A percentile compares a stretch with the other conserved stretches of the same genome.
Evolutionary conservation across 2,888 invertebrate genomes (phyloP).

Genomic region (Eucera pruinosa): DNA sequence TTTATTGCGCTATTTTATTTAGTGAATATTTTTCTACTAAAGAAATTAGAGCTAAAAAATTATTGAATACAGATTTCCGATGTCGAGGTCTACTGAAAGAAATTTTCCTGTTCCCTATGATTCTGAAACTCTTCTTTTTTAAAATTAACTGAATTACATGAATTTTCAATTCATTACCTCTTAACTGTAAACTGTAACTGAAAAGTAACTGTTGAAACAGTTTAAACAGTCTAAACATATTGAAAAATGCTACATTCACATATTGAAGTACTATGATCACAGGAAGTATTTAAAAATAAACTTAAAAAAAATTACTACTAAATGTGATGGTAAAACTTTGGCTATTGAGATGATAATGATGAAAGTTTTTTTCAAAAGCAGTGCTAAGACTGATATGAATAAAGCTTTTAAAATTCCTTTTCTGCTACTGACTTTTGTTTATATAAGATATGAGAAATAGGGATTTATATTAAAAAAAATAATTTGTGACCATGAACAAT

Average conservation of each 20-base stretch:
- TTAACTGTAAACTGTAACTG: no score
- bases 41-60: conserved; percentile 12
- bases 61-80: background rate
- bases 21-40: background rate
- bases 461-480: background rate
- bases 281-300: background rate
- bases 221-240: background rate
- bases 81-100: background rate
- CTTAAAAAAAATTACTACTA: background rate
- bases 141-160: background rate
- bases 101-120: no score
- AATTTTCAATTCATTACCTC: no score
- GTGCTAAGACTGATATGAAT: background rate
- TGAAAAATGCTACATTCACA: background rate
- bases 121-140: background rate
- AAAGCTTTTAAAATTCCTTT: no score
- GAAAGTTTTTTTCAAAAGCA: background rate
- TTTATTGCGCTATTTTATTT: background rate
- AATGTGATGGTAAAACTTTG: background rate
- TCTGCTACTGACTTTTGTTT: background rate
- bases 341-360: background rate
- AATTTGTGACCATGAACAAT: background rate
- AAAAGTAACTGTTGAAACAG: background rate
- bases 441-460: background rate
- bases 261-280: background rate